Evolutionary conservation across 2,888 invertebrate species (phyloP).

Genomic region (Pachymerium ferrugineum): DNA sequence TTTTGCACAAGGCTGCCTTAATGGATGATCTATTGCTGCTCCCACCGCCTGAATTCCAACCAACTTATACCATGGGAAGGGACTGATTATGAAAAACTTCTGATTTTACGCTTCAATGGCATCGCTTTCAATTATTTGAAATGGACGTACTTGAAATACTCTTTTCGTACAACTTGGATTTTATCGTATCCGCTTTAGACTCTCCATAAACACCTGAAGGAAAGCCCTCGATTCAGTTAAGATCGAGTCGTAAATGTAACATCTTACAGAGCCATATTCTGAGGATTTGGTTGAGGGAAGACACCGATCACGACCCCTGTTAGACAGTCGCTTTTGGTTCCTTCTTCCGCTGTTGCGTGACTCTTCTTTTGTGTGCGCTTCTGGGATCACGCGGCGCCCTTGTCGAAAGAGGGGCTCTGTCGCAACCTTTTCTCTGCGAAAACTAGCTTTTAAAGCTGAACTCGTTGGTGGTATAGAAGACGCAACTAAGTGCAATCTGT

Average conservation of each 20-base stretch:
- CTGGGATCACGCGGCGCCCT: conserved; percentile 4
- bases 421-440: conserved; percentile 27
- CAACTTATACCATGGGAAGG: conserved; percentile 3
- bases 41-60: conserved; percentile 22
- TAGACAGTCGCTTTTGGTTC: conserved; percentile 5
- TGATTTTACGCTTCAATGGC: conserved; percentile 1
- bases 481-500: conserved; percentile 23
- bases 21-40: conserved; percentile 27
- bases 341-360: conserved; percentile 20
- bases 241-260: no score
- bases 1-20: conserved; percentile 29
- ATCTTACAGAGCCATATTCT: background rate
- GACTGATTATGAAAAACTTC: conserved; percentile 16
- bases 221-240: background rate
- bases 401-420: conserved; percentile 27
- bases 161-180: background rate
- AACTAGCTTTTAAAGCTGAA: conserved; percentile 27
- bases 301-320: conserved; percentile 3
- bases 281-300: background rate
- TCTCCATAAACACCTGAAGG: background rate
- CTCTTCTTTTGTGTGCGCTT: background rate
- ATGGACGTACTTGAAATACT: background rate
- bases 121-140: conserved; percentile 1
- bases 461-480: conserved; percentile 12
- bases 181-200: background rate